Evolutionary conservation across 2,113 vertebrate genomes (phyloP), one percentile per base, ranked within the genome.

Genomic region (Neogale vison): DNA sequence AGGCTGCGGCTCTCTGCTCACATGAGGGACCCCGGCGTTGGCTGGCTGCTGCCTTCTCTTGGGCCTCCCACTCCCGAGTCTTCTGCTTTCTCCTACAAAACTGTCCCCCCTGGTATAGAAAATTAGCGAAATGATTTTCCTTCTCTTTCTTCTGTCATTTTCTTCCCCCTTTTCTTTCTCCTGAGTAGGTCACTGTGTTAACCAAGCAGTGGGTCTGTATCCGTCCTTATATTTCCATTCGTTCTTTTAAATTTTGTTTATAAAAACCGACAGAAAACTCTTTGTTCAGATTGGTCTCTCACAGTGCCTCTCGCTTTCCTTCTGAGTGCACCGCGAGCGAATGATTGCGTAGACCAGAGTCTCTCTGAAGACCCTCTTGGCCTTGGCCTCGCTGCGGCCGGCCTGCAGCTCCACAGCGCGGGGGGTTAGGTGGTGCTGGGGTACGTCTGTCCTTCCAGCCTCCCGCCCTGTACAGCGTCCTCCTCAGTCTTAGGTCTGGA

Each of bases 111-210:
- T 3, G 21, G 76, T 34, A 1, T 31, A 77, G 87, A 29, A 90
- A 55, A 31, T 34, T 4, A 91, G 10, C 20, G 59, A 29, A 74
- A 77, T 55, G 67, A 39, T 42, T 65, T 47, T 20, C n/a, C 23
- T 50, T 59, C 42, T 4, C 39, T 79, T 61, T 91, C 24, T 72
- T 88, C 69, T 82, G 90, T 86, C n/a, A 65, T 88, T 82, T 76
- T 83, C 24, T 47, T 10, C 39, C 24, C 47, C 34, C 20, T 34
- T 47, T 65, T 84, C 7, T 84, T 59, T 90, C 74, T 92, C 85
- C 94, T 84, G 88, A 85, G 86, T 61, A 88, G 34, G 95, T 93
- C 57, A 69, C 3, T n/a, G 79, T 88, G 20, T 1, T 0, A 39
- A 84, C 50, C 34, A 93, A 84, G 29, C 50, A 79, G 69, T 45